Evolutionary conservation across 2,113 vertebrate species (phyloP).

Genomic region (Heloderma charlesbogerti): DNA sequence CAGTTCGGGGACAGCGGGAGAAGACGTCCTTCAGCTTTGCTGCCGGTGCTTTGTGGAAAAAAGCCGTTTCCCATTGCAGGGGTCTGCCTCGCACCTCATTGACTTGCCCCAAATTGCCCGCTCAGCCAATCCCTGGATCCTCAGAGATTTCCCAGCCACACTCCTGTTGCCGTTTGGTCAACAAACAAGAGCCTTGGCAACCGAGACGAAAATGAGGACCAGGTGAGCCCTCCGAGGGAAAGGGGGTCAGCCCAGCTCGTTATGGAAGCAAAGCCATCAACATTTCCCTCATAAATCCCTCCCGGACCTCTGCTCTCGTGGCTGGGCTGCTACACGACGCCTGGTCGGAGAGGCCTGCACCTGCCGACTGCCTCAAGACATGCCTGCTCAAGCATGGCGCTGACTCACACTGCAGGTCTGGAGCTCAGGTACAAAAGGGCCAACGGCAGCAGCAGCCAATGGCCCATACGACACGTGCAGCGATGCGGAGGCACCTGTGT

Average conservation of each 20-base stretch:
- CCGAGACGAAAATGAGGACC: slow-evolving; percentile 25
- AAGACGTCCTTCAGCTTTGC: not conserved
- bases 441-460: too few relatives aligned
- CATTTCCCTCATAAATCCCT: not conserved
- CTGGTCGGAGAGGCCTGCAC: too few relatives aligned
- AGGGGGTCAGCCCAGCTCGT: not conserved
- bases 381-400: not conserved
- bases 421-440: too few relatives aligned
- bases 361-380: not conserved
- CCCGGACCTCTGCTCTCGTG: not conserved
- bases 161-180: not conserved
- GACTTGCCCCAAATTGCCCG: slow-evolving; percentile 1
- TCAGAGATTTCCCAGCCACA: not conserved
- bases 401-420: too few relatives aligned
- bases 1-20: not conserved
- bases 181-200: slow-evolving; percentile 21
- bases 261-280: not conserved
- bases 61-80: not conserved
- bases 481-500: too few relatives aligned
- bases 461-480: too few relatives aligned
- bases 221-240: slow-evolving; percentile 10
- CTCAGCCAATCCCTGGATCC: not conserved
- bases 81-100: slow-evolving; percentile 20
- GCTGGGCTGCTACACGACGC: not conserved
- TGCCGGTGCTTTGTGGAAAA: not conserved